Base-by-base conservation (phyloP, 1,140 invertebrate genomes). In the Belonocnema kinseyi region DNA sequence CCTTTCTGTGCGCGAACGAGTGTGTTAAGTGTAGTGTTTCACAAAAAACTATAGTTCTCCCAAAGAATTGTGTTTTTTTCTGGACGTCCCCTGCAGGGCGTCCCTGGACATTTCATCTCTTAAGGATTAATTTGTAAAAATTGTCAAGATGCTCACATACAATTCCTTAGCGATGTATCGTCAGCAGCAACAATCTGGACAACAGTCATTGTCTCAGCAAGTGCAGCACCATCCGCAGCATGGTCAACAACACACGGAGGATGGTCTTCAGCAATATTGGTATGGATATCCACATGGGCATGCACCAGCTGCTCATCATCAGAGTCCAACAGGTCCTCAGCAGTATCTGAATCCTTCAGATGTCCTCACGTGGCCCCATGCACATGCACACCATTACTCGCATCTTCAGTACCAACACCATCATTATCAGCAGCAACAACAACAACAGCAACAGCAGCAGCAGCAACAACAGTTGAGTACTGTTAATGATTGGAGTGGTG, bases 361-460 rank as follows among this genome's bases (percentile, higher is more conserved):
- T 51, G 61, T 75, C 11, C n/a, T 75, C n/a, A 11, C 58, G 10
- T 75, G 74, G 74, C 21, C 73, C 10, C 87, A 88, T 80, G 77
- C 86, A 0, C 81, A 79, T 19, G 80, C 86, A 3, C 87, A 91
- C 73, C 86, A 89, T 11, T 89, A 92, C 19, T 85, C 88, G 16
- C 84, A 86, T 50, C 85, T 89, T 0, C 87, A 86, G 51, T 85
- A 88, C 53, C 84, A 85, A 21, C 77, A 88, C 75, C 85, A 84
- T 33, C 85, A 82, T 61, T 83, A 56, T 81, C n/a, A n/a, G n/a
- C 21, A 26, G 21, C 21, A 26, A 26, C 80, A 82, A 3, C 82
- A 82, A 12, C 77, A 80, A 17, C 83, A 83, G 6, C 79, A 81
- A 10, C 81, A 83, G 10, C 71, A 74, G 5, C 85, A 83, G 14